Evolutionary conservation across 2,113 vertebrate genomes (phyloP), one percentile per base, ranked within the genome.

Genomic region (Nothocercus nigrocapillus): DNA sequence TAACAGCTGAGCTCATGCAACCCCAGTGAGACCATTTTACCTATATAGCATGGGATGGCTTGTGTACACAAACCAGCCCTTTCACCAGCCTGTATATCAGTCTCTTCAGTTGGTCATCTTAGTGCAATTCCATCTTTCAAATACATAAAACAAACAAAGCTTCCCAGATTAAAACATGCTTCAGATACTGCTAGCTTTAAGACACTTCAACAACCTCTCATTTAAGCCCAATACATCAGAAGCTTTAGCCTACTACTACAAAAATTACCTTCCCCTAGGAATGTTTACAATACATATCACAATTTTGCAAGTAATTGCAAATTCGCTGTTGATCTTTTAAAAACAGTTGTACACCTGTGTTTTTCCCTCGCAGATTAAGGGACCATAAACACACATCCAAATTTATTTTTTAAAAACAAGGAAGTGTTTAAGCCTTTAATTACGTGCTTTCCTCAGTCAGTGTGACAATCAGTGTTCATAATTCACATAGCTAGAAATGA

Each of bases 1-100:
- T 22, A 68, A 20, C 1, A 74, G 10, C 5, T 51, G 16, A 14
- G 27, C 68, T 74, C 11, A 27, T 2, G 8, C 6, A 28, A 13
- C 8, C 9, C 9, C 34, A 20, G 22, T 20, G 20, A 44, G 7
- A 76, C 4, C 42, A 51, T 21, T 45, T 58, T 45, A 40, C 17
- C 38, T 51, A 0, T 1, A 56, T 1, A 25, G 22, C 56, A 30
- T 2, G 40, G 30, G 4, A n/a, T 8, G 25, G 3, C 1, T 3
- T 49, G 10, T 4, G 12, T 49, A 38, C 13, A 36, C 12, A 54
- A 54, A 59, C 4, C 56, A 76, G 7, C 51, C 7, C 22, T 61
- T 80, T 49, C 15, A 7, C 20, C 9, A 67, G 36, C 36, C 8
- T 45, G 42, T 42, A 61, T 8, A 25, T 28, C 82, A 62, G 9